phyloP scores from a whole-genome alignment of 2,113 vertebrate species.

The Epinephelus fuscoguttatus region DNA sequence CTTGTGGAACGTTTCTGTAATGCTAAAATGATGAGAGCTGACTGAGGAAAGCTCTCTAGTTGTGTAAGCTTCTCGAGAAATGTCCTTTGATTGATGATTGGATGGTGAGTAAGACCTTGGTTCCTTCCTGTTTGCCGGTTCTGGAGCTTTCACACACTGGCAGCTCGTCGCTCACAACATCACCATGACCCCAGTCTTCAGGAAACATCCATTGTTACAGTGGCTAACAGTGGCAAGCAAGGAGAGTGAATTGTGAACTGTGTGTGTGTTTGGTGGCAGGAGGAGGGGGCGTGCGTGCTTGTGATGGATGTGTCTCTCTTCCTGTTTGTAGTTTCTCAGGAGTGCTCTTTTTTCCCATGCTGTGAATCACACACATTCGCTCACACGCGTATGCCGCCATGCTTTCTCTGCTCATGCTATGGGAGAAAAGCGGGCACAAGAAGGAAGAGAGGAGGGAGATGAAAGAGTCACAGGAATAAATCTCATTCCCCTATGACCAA shows the following conservation, averaged over 20 bases:
- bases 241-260: slow-evolving; percentile 54
- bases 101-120: slow-evolving; percentile 53
- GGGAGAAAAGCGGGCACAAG: slow-evolving; percentile 9
- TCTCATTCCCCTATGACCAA: slow-evolving; percentile 39
- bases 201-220: slow-evolving; percentile 93
- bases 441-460: slow-evolving; percentile 38
- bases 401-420: slow-evolving; percentile 25
- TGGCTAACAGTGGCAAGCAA: slow-evolving; percentile 70
- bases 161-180: slow-evolving; percentile 57
- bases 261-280: slow-evolving; percentile 48
- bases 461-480: slow-evolving; percentile 48
- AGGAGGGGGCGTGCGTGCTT: slow-evolving; percentile 42
- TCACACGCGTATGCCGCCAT: slow-evolving; percentile 25
- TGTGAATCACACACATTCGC: slow-evolving; percentile 40
- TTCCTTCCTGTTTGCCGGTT: slow-evolving; percentile 56
- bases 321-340: slow-evolving; percentile 93
- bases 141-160: slow-evolving; percentile 61
- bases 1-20: background rate
- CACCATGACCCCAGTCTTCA: slow-evolving; percentile 73
- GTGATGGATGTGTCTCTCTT: slow-evolving; percentile 89
- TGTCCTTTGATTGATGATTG: slow-evolving; percentile 18
- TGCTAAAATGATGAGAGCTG: slow-evolving; percentile 11
- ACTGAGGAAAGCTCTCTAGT: slow-evolving; percentile 39
- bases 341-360: slow-evolving; percentile 79
- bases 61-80: slow-evolving; percentile 1